A percentile compares a stretch with the other conserved stretches of the same genome.
These are phyloP conservation scores for Eristalis tenax DNA, from an alignment of 2,888 invertebrate genomes.

Conservation along the genomic window DNA sequence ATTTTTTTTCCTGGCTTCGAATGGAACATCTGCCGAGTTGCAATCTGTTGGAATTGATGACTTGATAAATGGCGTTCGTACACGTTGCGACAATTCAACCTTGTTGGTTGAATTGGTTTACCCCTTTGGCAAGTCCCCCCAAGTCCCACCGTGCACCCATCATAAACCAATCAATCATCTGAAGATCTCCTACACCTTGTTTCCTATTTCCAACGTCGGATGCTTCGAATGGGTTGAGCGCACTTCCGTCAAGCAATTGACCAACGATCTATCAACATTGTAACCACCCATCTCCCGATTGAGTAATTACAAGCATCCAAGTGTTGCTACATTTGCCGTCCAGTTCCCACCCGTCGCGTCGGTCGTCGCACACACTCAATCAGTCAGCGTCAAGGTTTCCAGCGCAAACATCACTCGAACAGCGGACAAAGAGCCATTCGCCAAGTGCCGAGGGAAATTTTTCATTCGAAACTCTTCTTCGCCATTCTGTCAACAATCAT, in stretches of 20 bases:
- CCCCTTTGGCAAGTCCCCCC: neutral
- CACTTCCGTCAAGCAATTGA: neutral
- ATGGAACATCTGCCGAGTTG: no score
- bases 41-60: no score
- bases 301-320: neutral
- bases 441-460: neutral
- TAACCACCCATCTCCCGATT: neutral
- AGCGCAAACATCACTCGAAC: neutral
- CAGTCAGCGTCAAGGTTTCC: neutral
- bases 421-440: neutral
- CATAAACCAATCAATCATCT: neutral
- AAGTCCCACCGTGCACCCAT: neutral
- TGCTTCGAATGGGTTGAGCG: neutral
- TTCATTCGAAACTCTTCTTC: neutral
- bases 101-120: neutral
- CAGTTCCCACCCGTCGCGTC: neutral
- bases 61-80: no score
- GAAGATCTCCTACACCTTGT: neutral
- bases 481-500: conserved; percentile 2
- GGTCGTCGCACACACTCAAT: neutral
- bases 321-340: neutral
- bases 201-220: neutral
- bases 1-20: no score
- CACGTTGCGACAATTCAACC: neutral
- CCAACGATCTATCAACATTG: neutral